Evolutionary conservation across 2,888 invertebrate species (phyloP), one percentile per base, ranked within the genome.

Genomic region (Bellardia bayeri): DNA sequence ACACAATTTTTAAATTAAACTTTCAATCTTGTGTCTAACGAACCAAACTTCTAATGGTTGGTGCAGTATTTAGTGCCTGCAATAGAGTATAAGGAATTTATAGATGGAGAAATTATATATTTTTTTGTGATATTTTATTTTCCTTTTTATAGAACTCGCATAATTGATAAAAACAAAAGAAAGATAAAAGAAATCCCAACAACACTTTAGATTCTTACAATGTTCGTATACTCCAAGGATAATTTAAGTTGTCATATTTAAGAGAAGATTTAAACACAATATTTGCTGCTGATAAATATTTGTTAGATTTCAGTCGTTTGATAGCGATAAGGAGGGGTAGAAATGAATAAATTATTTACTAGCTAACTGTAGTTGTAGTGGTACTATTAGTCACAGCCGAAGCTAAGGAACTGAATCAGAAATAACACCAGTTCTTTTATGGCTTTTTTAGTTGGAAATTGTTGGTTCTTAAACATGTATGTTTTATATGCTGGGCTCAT

Each of bases 341-440:
- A 66, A 54, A 76, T 87, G 80, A 87, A 87, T 87, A 80, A 87
- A 87, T 87, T 81, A 87, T 81, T 87, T 68, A 87, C 51, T 66
- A 79, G 56, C 64, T 64, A 42, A 54, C 68, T 80, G 33, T 74
- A 51, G 23, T 54, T 56, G 61, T 71, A 69, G 69, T 56, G 81
- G 51, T 58, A 51, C 76, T 79, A 79, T 66, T 82, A 82, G 56
- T 86, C 69, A 76, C 78, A 71, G 76, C 56, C 78, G 82, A 40
- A 78, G 82, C 49, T 33, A 79, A 85, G 75, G 40, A 81, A 79
- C 69, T 78, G 74, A 82, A 64, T 87, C 64, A 16, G 56, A 71
- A 80, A 75, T 30, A 71, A 66, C 66, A 81, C 33, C 61, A 51
- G 75, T 61, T 63, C 23, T 23, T n/a, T 56, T 45, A 45, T 16